phyloP scores from a whole-genome alignment of 1,140 invertebrate species.

The Anastrepha obliqua region DNA sequence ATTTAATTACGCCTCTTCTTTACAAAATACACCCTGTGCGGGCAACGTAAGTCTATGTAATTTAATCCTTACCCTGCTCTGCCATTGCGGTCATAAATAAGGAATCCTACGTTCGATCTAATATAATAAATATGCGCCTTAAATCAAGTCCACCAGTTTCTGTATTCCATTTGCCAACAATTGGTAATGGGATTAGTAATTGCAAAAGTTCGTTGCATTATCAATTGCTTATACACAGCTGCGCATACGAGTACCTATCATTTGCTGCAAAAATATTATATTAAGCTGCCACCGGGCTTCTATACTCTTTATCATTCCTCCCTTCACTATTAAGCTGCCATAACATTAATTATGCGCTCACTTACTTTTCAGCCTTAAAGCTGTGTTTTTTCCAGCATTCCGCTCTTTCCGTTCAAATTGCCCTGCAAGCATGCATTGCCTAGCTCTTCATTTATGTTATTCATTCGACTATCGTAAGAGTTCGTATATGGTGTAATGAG shows the following conservation, averaged over 20 bases:
- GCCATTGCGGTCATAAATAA: background rate
- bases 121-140: background rate
- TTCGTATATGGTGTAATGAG: background rate
- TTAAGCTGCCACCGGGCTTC: background rate
- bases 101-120: background rate
- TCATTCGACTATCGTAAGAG: background rate
- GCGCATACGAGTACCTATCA: background rate
- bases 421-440: background rate
- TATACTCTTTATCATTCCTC: background rate
- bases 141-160: background rate
- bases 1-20: background rate
- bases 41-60: too few relatives aligned
- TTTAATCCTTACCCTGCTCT: too few relatives aligned
- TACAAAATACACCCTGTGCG: too few relatives aligned
- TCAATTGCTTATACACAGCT: background rate
- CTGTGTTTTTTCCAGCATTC: background rate
- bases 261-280: background rate
- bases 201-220: constrained; percentile 26
- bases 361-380: background rate
- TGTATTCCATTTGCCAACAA: background rate
- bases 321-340: background rate
- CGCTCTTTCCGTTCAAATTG: background rate
- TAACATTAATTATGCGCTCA: constrained; percentile 21
- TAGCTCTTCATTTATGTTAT: background rate
- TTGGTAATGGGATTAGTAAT: background rate